Evolutionary conservation across 2,797 vertebrate species (phyloP), one percentile per base, ranked within the genome.

Genomic region (Cynodonichthys magdalenae): DNA sequence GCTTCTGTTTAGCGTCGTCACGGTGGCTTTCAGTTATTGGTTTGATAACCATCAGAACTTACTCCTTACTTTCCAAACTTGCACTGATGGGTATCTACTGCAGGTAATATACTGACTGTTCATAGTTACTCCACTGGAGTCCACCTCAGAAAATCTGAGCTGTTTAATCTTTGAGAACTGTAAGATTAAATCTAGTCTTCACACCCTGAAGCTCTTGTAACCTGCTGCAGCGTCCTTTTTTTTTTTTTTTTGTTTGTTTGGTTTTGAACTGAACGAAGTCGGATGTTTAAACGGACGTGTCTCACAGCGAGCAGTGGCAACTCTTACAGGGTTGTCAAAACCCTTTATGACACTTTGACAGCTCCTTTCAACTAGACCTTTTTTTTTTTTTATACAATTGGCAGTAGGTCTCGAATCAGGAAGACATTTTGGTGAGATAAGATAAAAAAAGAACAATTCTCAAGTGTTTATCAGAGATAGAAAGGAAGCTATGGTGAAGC

Each of bases 221-320:
- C 31, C 4, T 27, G 51, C 14, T 69, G 62, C 39, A 41, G 2
- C 31, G 44, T 9, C 48, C 41, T 27, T 20, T 18, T 53, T 51
- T 39, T 53, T 24, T 39, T 56, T 53, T n/a, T 42, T 41, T 8
- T 28, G 50, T 58, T 29, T 62, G 29, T 60, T 50, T 29, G 31
- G 63, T 24, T 58, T 24, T 44, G 63, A 39, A 45, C 15, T 5
- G 7, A 4, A 27, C 48, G n/a, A 66, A 9, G 41, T 27, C 34
- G 27, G 28, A 15, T 8, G 5, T 48, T 53, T 34, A 15, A 8
- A 39, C 65, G 78, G 87, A 80, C 71, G 81, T 61, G 83, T 76
- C 54, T 71, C 31, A 11, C 47, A 62, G 20, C 0, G 10, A 58
- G 28, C 18, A 29, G 59, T 51, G 66, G 53, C 59, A 78, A 71